Base-by-base conservation (phyloP, 2,888 invertebrate species). In the Diogma glabrata region DNA sequence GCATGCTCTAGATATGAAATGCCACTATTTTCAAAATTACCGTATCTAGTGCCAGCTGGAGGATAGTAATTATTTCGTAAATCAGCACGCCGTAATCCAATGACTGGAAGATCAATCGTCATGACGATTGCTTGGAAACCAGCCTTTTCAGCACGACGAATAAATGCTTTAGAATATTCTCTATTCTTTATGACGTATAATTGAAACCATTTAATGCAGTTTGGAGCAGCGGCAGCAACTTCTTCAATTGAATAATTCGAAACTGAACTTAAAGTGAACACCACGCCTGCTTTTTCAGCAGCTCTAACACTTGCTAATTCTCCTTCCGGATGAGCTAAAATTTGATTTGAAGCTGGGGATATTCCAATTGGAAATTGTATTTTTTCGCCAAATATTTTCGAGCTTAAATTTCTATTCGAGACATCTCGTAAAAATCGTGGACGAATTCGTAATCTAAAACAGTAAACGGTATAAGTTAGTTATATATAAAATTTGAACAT, bases 301-400 rank as follows among this genome's bases (percentile, higher is more conserved):
- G 93, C 93, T 84, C 71, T 79, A 2, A 79, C 89, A 66, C 81
- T 89, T 47, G 85, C 92, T 55, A 82, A 70, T 72, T 94, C 94
- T 5, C 94, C 94, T 16, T 89, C 85, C 0, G 84, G 80, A 72
- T 92, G 88, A 0, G 92, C 92, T 87, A 94, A 83, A 60, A 78
- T 77, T 67, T 93, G 92, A 87, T 92, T 89, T 1, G 92, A 93
- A 2, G 91, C 84, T 1, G 94, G 92, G 1, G 92, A 81, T 53
- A 93, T 78, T 8, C 89, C 92, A 30, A 88, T 64, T 0, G 89
- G 88, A 71, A 87, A 79, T 2, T 80, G 71, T 2, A 88, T 70
- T 52, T 72, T 73, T 28, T 76, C 65, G 0, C 87, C 87, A 19
- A 88, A 69, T 30, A 87, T 69, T 2, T 70, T 74, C 1, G 82